Evolutionary conservation across 2,113 vertebrate genomes (phyloP).

Genomic region (Austrofundulus limnaeus): DNA sequence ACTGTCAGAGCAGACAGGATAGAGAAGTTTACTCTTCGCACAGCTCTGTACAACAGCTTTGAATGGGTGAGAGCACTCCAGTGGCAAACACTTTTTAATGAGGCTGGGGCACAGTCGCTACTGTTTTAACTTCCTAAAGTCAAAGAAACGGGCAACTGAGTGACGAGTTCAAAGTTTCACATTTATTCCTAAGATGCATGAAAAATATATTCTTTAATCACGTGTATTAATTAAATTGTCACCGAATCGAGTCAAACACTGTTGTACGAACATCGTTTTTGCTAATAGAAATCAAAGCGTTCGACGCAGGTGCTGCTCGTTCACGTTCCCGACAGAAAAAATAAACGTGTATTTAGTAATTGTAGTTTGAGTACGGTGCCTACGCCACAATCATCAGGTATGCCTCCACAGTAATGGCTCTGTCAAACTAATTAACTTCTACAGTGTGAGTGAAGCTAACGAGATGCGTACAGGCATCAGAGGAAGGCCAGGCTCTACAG

Average conservation of each 20-base stretch:
- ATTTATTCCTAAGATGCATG: slow-evolving; percentile 7
- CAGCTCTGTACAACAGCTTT: slow-evolving; percentile 53
- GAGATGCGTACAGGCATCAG: slow-evolving; percentile 90
- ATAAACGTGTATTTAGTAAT: slow-evolving; percentile 67
- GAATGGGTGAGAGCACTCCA: slow-evolving; percentile 53
- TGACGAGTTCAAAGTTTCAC: slow-evolving; percentile 44
- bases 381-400: slow-evolving; percentile 77
- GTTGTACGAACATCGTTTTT: neutral
- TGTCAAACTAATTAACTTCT: slow-evolving; percentile 95
- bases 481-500: slow-evolving; percentile 96
- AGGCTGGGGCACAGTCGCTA: slow-evolving; percentile 64
- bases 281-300: slow-evolving; percentile 17
- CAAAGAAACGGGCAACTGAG: slow-evolving; percentile 47
- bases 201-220: slow-evolving; percentile 16
- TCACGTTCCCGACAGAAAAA: slow-evolving; percentile 20
- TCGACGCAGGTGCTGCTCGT: neutral
- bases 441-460: slow-evolving; percentile 94
- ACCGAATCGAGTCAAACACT: slow-evolving; percentile 39
- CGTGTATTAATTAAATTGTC: slow-evolving; percentile 37
- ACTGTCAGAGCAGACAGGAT: slow-evolving; percentile 69
- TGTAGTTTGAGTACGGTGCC: slow-evolving; percentile 79
- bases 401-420: slow-evolving; percentile 84
- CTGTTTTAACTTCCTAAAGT: slow-evolving; percentile 42
- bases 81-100: slow-evolving; percentile 71
- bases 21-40: slow-evolving; percentile 58